phyloP scores from a whole-genome alignment of 1,140 invertebrate genomes.

The Brachionus manjavacas region DNA sequence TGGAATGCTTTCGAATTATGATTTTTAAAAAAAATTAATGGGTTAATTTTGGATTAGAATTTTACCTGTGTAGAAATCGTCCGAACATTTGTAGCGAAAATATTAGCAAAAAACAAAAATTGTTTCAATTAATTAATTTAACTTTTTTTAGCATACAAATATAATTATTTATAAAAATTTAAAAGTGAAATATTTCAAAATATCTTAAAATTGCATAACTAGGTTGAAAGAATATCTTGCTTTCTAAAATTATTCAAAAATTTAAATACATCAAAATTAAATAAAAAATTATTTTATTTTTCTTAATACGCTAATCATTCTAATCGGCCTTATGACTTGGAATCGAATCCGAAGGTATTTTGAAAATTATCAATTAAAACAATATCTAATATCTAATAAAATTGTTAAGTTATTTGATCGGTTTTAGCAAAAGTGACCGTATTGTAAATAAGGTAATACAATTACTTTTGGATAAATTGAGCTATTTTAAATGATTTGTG shows the following conservation, averaged over 20 bases:
- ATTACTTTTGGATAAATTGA: not conserved
- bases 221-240: not conserved
- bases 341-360: not conserved
- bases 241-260: not conserved
- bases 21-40: not conserved
- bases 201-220: slow-evolving; percentile 18
- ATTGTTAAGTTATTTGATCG: not conserved
- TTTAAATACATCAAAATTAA: not conserved
- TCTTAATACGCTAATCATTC: not conserved
- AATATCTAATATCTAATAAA: not conserved
- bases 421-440: not conserved
- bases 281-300: not conserved
- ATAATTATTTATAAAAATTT: not conserved
- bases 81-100: not conserved
- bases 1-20: no score
- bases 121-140: not conserved
- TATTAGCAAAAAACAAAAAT: not conserved
- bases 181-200: slow-evolving; percentile 32
- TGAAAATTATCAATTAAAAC: not conserved
- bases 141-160: not conserved
- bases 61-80: not conserved
- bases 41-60: no score
- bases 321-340: not conserved
- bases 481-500: no score
- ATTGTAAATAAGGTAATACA: not conserved